Percentiles rank a stretch among this genome's conserved stretches.
phyloP scores from a whole-genome alignment of 2,888 invertebrate species.

The Lordiphosa andalusiaca region DNA sequence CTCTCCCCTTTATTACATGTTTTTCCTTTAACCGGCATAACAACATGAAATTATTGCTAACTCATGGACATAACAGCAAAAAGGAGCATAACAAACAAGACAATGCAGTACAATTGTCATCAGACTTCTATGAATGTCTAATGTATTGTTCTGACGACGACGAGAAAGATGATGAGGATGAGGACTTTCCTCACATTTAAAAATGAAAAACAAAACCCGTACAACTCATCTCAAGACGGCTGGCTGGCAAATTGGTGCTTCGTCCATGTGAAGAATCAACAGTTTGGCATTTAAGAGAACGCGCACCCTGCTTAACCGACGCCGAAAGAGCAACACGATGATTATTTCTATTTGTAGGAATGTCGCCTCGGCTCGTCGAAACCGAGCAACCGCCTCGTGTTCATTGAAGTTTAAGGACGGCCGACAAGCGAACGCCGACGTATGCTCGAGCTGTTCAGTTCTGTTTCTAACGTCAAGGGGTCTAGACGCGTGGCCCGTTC shows the following conservation, averaged over 20 bases:
- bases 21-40: conserved; percentile 5
- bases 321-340: conserved; percentile 21
- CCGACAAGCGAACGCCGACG: conserved; percentile 18
- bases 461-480: conserved; percentile 45
- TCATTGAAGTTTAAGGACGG: conserved; percentile 63
- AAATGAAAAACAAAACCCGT: neutral
- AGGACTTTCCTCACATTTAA: neutral
- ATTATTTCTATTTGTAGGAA: neutral
- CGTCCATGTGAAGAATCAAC: conserved; percentile 50
- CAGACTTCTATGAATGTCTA: conserved; percentile 44
- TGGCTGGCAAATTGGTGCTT: conserved; percentile 11
- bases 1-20: too few relatives aligned
- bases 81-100: conserved; percentile 26
- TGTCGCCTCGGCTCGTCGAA: conserved; percentile 4
- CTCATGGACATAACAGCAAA: conserved; percentile 18
- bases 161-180: too few relatives aligned
- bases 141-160: conserved; percentile 27
- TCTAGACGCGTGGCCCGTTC: conserved; percentile 42
- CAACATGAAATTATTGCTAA: conserved; percentile 24
- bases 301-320: conserved; percentile 62
- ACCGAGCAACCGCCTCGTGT: conserved; percentile 5
- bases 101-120: conserved; percentile 18
- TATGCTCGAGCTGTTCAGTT: conserved; percentile 47
- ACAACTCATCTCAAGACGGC: conserved; percentile 5
- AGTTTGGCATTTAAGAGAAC: conserved; percentile 55